A percentile compares a stretch with the other conserved stretches of the same genome.
These are phyloP conservation scores for Astyanax mexicanus DNA, from an alignment of 2,797 vertebrate species.

Conservation along the genomic window DNA sequence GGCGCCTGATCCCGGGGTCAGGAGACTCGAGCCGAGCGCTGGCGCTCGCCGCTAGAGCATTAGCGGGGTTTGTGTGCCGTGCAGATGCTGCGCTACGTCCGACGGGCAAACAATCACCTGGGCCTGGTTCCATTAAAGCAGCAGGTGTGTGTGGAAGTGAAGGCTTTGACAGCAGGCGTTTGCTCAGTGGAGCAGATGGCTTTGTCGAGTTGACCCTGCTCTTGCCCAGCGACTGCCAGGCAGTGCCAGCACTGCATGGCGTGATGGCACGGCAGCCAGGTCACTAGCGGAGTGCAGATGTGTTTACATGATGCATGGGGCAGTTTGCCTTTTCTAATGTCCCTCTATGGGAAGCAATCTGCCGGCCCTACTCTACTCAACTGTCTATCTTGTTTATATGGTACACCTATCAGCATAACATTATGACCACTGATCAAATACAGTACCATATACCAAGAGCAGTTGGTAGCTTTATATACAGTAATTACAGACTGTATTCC, in stretches of 20 bases:
- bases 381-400: not conserved
- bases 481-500: no score
- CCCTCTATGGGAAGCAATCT: not conserved
- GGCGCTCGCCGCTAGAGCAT: not conserved
- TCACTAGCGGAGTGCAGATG: constrained; percentile 40
- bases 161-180: constrained; percentile 33
- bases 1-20: not conserved
- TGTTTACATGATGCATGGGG: constrained; percentile 41
- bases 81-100: not conserved
- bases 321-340: constrained; percentile 36
- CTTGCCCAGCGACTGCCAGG: constrained; percentile 36
- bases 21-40: not conserved
- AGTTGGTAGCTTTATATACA: no score
- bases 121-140: constrained; percentile 30
- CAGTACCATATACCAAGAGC: no score
- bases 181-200: constrained; percentile 45
- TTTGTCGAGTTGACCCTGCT: constrained; percentile 36
- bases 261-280: constrained; percentile 19
- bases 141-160: constrained; percentile 43
- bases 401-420: no score
- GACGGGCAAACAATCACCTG: constrained; percentile 32
- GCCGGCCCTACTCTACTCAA: not conserved
- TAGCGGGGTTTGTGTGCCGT: not conserved
- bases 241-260: constrained; percentile 27
- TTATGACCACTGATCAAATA: no score